These are phyloP conservation scores for Saturnia japonica DNA, from an alignment of 2,888 invertebrate genomes.

Conservation along the genomic window DNA sequence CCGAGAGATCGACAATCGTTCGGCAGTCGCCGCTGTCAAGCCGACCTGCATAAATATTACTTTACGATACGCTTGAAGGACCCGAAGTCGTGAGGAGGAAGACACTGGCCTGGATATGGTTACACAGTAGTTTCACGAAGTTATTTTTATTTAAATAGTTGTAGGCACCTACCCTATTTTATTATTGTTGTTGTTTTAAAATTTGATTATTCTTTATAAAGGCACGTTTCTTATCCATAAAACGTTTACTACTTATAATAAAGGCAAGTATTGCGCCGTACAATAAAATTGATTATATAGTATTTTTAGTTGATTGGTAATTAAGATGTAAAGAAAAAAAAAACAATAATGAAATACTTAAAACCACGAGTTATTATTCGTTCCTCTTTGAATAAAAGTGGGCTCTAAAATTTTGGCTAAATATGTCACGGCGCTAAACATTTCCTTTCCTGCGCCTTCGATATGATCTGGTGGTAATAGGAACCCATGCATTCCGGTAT, in stretches of 20 bases:
- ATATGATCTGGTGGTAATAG: constrained; percentile 41
- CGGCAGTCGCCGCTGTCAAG: no score
- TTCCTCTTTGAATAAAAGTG: constrained; percentile 14
- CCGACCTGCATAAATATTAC: no score
- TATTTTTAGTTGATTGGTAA: no score
- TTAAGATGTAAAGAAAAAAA: neutral
- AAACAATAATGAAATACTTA: neutral
- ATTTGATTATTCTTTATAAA: neutral
- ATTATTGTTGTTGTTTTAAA: neutral
- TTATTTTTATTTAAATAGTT: no score
- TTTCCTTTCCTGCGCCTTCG: constrained; percentile 39
- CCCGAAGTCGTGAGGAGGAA: no score
- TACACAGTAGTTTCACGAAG: no score
- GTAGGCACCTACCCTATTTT: neutral
- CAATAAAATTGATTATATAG: neutral
- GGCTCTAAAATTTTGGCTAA: constrained; percentile 35
- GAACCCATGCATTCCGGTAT: constrained; percentile 42
- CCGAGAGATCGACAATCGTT: no score
- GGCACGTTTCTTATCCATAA: neutral
- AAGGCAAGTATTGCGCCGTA: neutral
- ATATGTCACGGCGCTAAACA: constrained; percentile 35
- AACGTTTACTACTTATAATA: neutral
- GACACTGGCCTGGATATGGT: no score
- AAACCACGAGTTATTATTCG: constrained; percentile 33
- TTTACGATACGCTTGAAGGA: no score